phyloP scores from a whole-genome alignment of 2,113 vertebrate species.

The Gymnogyps californianus region DNA sequence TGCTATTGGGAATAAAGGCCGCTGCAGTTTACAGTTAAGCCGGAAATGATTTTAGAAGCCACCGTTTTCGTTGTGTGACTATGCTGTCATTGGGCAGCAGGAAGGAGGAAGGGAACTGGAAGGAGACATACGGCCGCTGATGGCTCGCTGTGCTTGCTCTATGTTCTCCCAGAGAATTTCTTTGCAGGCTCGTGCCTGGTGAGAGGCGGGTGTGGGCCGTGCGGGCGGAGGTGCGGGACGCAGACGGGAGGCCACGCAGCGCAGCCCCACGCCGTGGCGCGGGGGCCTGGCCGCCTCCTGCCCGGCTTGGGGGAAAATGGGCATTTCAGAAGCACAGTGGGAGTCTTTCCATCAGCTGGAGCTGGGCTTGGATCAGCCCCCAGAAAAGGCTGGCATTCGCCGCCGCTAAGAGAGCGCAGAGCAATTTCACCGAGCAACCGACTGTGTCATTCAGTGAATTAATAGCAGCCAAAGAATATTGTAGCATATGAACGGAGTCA shows the following conservation, averaged over 20 bases:
- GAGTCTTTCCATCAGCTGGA: neutral
- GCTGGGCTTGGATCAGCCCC: neutral
- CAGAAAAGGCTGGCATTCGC: neutral
- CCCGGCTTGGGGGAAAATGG: neutral
- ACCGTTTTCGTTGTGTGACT: neutral
- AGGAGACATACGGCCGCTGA: accelerated
- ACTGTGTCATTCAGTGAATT: neutral
- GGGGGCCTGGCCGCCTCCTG: neutral
- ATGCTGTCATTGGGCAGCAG: neutral
- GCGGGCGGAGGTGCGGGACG: accelerated
- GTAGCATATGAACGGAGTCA: neutral
- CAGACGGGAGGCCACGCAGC: neutral
- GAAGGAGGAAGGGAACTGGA: neutral
- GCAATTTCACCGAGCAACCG: neutral
- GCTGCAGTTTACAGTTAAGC: neutral
- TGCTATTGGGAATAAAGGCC: neutral
- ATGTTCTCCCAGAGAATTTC: neutral
- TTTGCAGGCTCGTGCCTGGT: accelerated
- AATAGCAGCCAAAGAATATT: neutral
- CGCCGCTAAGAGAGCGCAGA: accelerated
- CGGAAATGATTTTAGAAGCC: neutral
- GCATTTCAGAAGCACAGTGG: neutral
- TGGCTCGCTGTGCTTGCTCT: neutral
- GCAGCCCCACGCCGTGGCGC: accelerated
- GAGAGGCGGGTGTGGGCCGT: neutral